phyloP scores from a whole-genome alignment of 2,113 vertebrate species.

The Aphyosemion australe region DNA sequence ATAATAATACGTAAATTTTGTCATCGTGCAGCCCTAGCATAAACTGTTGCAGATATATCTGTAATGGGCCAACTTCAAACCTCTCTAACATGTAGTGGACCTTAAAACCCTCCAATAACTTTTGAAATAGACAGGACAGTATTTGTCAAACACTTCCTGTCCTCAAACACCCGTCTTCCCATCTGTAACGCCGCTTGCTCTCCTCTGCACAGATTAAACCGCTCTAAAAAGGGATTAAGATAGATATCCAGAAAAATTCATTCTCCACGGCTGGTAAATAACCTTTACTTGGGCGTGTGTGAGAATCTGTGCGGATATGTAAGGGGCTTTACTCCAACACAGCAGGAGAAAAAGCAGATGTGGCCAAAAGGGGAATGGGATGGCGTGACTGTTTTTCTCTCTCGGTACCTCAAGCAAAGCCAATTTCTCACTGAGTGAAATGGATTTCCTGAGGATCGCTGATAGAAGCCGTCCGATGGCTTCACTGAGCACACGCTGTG shows the following conservation, averaged over 20 bases:
- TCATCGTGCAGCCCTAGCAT: too few relatives aligned
- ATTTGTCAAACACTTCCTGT: conserved; percentile 14
- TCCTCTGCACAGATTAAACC: conserved; percentile 57
- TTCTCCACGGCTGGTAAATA: conserved; percentile 56
- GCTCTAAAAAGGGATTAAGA: conserved; percentile 64
- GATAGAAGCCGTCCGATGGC: conserved; percentile 36
- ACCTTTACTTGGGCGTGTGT: conserved; percentile 37
- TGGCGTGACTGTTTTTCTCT: conserved; percentile 32
- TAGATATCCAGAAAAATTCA: conserved; percentile 57
- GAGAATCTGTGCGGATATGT: conserved; percentile 32
- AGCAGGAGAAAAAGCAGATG: conserved; percentile 32
- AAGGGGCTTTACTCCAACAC: conserved; percentile 44
- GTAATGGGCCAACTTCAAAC: not conserved
- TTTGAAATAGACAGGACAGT: not conserved
- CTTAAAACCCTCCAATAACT: not conserved
- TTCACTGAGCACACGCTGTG: conserved; percentile 10
- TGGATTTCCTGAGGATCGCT: conserved; percentile 58
- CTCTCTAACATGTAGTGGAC: not conserved
- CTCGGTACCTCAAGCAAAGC: conserved; percentile 47
- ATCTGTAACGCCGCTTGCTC: conserved; percentile 33
- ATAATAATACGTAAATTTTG: too few relatives aligned
- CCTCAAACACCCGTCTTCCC: conserved; percentile 40
- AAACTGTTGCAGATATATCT: not conserved
- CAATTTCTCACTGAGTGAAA: conserved; percentile 66
- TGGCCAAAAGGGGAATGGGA: conserved; percentile 26